Evolutionary conservation across 2,797 vertebrate species (phyloP), one percentile per base, ranked within the genome.

Genomic region (Acanthurus leucopareius): DNA sequence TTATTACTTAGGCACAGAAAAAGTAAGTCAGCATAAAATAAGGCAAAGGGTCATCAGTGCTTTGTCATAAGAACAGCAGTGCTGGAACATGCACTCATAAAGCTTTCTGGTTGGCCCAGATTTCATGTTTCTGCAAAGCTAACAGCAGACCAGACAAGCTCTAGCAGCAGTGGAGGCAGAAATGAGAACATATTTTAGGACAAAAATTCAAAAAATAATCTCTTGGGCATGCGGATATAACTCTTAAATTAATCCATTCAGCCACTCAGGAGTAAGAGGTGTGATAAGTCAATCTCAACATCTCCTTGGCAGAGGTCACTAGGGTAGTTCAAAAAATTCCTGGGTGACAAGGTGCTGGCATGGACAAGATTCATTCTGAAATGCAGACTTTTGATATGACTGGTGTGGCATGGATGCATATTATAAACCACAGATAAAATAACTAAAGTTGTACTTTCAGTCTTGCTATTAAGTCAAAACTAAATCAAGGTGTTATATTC

Each of bases 291-390:
- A 9, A 22, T 73, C 28, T 63, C 40, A 65, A 40, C 38, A 59
- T 62, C 51, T 61, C 28, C 38, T 69, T 75, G 59, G 44, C 44
- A 67, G 42, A 78, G 59, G 69, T 80, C 69, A 69, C 10, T 32
- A 11, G 20, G 58, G 38, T 20, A 19, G 54, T 56, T 22, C 14
- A n/a, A 49, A 63, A 40, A 47, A 70, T 3, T 64, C 20, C 48
- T 51, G 19, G 1, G 49, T 17, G 60, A 73, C 22, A 48, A 52
- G 45, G 16, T 49, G 17, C 13, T 0, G 0, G 61, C 32, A 20
- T 28, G 42, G 19, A 60, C 9, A 59, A 49, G 13, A 53, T 42
- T 44, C 16, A 58, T 32, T 20, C 45, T 45, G 48, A 64, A 73
- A 70, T 73, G 4, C 44, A 32, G 48, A 75, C 49, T 56, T 10